Evolutionary conservation across 2,113 vertebrate species (phyloP).

Genomic region (Egretta garzetta): DNA sequence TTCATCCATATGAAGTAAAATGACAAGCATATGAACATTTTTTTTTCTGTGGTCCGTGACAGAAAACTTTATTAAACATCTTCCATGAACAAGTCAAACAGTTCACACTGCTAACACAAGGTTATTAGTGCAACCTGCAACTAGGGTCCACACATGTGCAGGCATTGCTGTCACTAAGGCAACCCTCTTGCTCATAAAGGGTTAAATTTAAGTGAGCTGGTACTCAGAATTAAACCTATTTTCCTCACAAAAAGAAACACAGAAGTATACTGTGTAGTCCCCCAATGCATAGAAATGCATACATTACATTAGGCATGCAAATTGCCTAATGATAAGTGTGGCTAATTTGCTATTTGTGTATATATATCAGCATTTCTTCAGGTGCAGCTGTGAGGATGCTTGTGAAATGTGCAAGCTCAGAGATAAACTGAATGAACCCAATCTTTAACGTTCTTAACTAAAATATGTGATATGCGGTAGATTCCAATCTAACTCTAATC

Average conservation of each 20-base stretch:
- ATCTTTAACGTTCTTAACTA: neutral
- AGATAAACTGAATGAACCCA: neutral
- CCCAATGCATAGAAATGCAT: neutral
- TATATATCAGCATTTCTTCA: neutral
- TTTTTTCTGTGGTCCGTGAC: neutral
- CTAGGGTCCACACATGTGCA: neutral
- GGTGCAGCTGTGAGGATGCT: neutral
- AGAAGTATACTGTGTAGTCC: neutral
- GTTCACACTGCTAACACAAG: neutral
- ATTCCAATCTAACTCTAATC: neutral
- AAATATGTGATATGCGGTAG: neutral
- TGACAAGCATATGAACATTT: neutral
- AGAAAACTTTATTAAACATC: neutral
- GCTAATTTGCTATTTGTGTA: neutral
- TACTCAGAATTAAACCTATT: neutral
- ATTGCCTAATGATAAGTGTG: neutral
- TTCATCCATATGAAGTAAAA: neutral
- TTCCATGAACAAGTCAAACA: neutral
- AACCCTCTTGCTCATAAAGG: neutral
- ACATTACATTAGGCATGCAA: neutral
- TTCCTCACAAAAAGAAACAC: neutral
- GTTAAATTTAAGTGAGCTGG: neutral
- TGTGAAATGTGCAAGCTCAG: neutral
- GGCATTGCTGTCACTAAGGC: neutral
- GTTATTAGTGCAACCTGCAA: neutral